Percentiles rank a stretch among this genome's conserved stretches.
These are phyloP conservation scores for Gopherus evgoodei DNA, from an alignment of 2,113 vertebrate species.

Conservation along the genomic window DNA sequence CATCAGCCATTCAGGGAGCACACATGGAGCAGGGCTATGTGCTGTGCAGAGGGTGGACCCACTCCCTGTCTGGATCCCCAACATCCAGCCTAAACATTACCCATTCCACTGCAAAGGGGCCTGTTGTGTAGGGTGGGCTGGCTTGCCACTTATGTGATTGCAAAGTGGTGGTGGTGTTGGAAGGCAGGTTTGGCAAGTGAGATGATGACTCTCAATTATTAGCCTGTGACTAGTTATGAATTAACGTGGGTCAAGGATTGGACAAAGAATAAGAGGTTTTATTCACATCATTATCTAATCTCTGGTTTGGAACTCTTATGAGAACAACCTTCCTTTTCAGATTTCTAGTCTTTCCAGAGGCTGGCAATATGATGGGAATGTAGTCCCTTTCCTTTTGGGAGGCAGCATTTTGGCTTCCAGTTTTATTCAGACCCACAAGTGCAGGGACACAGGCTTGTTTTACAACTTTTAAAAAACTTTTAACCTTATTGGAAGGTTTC, in stretches of 20 bases:
- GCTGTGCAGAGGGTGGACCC: neutral
- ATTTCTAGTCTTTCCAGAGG: neutral
- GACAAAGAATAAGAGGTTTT: neutral
- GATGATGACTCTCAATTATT: accelerated
- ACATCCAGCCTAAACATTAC: neutral
- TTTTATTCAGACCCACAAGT: neutral
- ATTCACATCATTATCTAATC: accelerated
- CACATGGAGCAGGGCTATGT: neutral
- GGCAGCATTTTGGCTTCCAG: neutral
- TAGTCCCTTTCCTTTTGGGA: neutral
- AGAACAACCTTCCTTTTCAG: neutral
- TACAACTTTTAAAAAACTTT: neutral
- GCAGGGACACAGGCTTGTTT: neutral
- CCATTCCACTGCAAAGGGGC: accelerated
- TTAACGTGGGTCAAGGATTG: accelerated
- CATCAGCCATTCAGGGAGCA: neutral
- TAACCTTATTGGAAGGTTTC: neutral
- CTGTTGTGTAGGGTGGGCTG: neutral
- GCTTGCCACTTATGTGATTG: neutral
- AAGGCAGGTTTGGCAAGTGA: accelerated
- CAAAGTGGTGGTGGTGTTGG: neutral
- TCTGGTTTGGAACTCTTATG: accelerated
- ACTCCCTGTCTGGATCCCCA: neutral
- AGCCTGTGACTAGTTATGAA: neutral
- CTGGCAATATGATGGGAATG: accelerated